These are phyloP conservation scores for Rhingia campestris DNA, from an alignment of 2,888 invertebrate genomes.

Conservation along the genomic window DNA sequence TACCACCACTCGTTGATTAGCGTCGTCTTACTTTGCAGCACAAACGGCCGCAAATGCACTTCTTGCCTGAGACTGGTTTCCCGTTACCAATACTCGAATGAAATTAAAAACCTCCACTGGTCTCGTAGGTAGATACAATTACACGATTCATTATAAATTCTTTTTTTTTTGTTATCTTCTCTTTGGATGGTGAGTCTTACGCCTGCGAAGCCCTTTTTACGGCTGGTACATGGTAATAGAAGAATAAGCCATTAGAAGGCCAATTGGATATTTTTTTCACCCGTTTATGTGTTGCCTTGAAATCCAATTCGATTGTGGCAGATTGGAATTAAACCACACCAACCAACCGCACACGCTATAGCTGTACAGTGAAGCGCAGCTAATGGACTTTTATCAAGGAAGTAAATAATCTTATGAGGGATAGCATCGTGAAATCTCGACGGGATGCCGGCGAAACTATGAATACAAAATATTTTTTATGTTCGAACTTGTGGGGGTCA, in stretches of 20 bases:
- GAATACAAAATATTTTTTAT: slow-evolving; percentile 26
- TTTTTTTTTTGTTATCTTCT: neutral
- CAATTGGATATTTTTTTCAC: slow-evolving; percentile 31
- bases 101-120: slow-evolving; percentile 54
- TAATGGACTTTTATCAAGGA: slow-evolving; percentile 64
- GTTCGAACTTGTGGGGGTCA: slow-evolving; percentile 5
- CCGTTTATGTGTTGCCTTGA: slow-evolving; percentile 29
- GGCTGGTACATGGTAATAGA: slow-evolving; percentile 18
- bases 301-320: slow-evolving; percentile 38
- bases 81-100: slow-evolving; percentile 52
- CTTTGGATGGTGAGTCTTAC: slow-evolving; percentile 25
- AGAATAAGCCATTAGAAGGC: slow-evolving; percentile 50
- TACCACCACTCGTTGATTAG: slow-evolving; percentile 49
- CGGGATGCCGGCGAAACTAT: slow-evolving; percentile 22
- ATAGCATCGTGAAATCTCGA: slow-evolving; percentile 38
- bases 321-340: slow-evolving; percentile 41
- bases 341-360: slow-evolving; percentile 13
- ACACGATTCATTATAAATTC: slow-evolving; percentile 56
- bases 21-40: neutral
- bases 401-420: slow-evolving; percentile 45
- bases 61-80: slow-evolving; percentile 36
- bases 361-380: neutral
- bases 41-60: slow-evolving; percentile 14
- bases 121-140: slow-evolving; percentile 69
- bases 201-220: slow-evolving; percentile 10